Percentiles rank a stretch among this genome's conserved stretches.
Evolutionary conservation across 2,113 vertebrate species (phyloP).

Genomic region (Mandrillus leucophaeus): DNA sequence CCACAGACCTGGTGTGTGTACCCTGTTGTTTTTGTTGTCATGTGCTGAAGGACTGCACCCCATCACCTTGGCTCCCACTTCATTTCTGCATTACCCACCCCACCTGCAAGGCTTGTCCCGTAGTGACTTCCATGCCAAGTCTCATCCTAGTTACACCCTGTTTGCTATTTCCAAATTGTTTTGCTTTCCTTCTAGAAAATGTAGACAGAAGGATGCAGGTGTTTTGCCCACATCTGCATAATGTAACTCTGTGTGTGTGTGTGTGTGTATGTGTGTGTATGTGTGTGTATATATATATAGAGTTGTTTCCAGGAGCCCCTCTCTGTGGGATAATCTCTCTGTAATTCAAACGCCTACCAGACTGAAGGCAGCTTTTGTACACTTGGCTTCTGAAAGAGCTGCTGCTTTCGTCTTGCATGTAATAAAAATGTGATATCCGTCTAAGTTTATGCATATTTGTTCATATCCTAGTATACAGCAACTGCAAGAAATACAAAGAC

Average conservation of each 20-base stretch:
- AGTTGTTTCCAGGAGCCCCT: not conserved
- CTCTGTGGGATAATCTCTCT: too few species aligned
- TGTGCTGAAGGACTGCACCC: not conserved
- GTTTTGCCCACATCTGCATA: not conserved
- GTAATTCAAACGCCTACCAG: not conserved
- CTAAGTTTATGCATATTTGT: not conserved
- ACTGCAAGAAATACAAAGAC: not conserved
- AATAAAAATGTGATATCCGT: not conserved
- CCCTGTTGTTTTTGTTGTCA: too few species aligned
- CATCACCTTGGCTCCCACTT: not conserved
- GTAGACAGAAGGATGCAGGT: not conserved
- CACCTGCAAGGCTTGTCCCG: not conserved
- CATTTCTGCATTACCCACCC: not conserved
- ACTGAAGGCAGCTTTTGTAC: not conserved
- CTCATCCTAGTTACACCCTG: not conserved
- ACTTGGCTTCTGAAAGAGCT: not conserved
- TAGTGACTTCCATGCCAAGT: not conserved
- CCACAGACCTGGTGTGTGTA: accelerated
- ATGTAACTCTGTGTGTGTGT: too few species aligned
- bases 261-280: not conserved
- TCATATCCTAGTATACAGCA: not conserved
- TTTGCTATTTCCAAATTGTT: not conserved
- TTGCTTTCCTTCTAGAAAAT: not conserved
- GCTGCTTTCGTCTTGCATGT: not conserved
- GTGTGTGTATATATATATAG: not conserved